Evolutionary conservation across 2,888 invertebrate species (phyloP).

Genomic region (Nephrotoma flavescens): DNA sequence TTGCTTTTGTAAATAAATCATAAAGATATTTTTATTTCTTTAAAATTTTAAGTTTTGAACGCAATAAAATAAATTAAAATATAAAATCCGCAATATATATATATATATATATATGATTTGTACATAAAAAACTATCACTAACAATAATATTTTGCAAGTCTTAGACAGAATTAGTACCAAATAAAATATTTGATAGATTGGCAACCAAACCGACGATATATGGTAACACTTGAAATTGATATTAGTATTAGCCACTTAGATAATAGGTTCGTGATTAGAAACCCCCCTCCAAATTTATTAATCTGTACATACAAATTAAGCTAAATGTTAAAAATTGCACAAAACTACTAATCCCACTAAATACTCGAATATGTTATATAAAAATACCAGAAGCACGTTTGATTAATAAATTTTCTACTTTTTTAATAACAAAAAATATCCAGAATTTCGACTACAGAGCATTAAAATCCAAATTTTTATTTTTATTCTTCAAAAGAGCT

Average conservation of each 20-base stretch:
- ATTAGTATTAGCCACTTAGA: neutral
- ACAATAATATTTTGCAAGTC: neutral
- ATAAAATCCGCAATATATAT: neutral
- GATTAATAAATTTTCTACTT: neutral
- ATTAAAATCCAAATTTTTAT: neutral
- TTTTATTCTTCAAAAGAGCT: conserved; percentile 18
- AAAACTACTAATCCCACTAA: neutral
- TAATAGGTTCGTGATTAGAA: neutral
- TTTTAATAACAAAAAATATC: neutral
- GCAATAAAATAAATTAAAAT: conserved; percentile 8
- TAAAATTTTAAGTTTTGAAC: neutral
- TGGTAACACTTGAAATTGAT: neutral
- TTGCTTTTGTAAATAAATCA: neutral
- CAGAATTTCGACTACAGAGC: neutral
- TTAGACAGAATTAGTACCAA: neutral
- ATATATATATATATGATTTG: neutral
- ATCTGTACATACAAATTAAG: neutral
- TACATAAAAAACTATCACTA: neutral
- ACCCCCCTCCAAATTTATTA: neutral
- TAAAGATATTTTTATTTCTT: neutral
- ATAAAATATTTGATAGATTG: neutral
- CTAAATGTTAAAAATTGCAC: neutral
- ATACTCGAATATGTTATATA: neutral
- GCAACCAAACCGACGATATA: neutral
- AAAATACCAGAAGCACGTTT: neutral